Evolutionary conservation across 2,888 invertebrate species (phyloP).

Genomic region (Trachelus tabidus): DNA sequence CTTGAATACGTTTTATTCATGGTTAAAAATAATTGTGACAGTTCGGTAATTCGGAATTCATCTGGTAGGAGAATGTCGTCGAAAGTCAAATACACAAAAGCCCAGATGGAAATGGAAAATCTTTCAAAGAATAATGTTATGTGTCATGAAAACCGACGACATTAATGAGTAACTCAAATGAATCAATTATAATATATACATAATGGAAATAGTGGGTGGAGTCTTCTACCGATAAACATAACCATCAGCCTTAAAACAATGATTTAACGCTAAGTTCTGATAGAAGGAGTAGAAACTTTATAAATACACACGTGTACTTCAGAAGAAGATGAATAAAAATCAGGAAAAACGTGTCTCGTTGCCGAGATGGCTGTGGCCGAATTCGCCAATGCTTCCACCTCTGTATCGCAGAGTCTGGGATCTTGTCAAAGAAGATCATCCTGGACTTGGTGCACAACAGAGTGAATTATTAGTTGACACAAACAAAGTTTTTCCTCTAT

Average conservation of each 20-base stretch:
- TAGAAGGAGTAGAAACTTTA: background rate
- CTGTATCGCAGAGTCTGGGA: constrained; percentile 66
- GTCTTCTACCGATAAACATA: no score
- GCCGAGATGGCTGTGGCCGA: constrained; percentile 65
- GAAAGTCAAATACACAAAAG: no score
- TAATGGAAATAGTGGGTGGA: no score
- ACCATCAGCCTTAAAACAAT: background rate
- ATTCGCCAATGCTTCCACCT: constrained; percentile 61
- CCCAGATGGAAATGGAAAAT: no score
- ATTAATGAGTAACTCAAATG: no score
- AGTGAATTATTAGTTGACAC: constrained; percentile 61
- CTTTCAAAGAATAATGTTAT: no score
- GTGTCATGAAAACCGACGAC: no score
- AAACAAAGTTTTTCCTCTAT: constrained; percentile 63
- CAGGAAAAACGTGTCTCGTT: constrained; percentile 34
- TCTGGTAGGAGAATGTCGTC: background rate
- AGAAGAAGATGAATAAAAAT: constrained; percentile 44
- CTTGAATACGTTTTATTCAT: no score
- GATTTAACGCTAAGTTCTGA: background rate
- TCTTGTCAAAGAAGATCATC: constrained; percentile 58
- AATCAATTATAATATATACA: no score
- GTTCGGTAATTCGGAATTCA: background rate
- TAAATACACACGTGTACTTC: background rate
- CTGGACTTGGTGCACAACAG: constrained; percentile 38
- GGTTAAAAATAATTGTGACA: background rate